phyloP scores from a whole-genome alignment of 2,113 vertebrate species.

The Electrona antarctica region DNA sequence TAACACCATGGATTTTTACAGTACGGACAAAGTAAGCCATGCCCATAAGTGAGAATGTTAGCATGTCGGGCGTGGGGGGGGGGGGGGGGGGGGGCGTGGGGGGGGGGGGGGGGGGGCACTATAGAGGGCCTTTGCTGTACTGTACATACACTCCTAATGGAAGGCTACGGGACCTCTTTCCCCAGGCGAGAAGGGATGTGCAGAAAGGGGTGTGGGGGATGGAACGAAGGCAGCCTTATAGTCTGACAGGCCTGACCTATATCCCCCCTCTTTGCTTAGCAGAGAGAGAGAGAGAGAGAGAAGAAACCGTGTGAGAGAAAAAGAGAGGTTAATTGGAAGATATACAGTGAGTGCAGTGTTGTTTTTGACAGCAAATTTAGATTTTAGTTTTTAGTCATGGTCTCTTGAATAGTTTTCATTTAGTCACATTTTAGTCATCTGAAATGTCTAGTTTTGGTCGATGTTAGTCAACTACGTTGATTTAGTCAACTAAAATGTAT shows the following conservation, averaged over 20 bases:
- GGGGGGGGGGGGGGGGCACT: background rate
- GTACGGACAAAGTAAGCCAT: constrained; percentile 73
- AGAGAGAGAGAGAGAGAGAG: constrained; percentile 24
- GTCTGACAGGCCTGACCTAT: constrained; percentile 96
- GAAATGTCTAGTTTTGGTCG: too few species aligned
- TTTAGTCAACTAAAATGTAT: too few species aligned
- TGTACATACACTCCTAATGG: constrained; percentile 86
- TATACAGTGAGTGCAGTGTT: constrained; percentile 18
- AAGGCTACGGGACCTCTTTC: constrained; percentile 89
- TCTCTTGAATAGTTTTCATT: too few species aligned
- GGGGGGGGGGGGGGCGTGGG: too few species aligned
- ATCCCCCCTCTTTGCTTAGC: constrained; percentile 79
- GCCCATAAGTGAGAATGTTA: constrained; percentile 43
- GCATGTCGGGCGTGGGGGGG: constrained; percentile 50
- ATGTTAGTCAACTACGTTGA: too few species aligned
- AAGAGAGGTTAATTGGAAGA: constrained; percentile 39
- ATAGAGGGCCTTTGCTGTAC: constrained; percentile 56
- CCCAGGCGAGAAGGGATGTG: constrained; percentile 85
- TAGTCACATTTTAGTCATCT: too few species aligned
- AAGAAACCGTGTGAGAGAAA: too few species aligned
- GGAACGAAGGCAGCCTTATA: constrained; percentile 82
- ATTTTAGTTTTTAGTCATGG: too few species aligned
- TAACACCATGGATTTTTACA: constrained; percentile 4
- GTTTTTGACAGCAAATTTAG: too few species aligned
- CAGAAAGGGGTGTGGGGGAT: constrained; percentile 64